Conservation (phyloP, 2,113 vertebrate species). For the Haplochromis burtoni region DNA sequence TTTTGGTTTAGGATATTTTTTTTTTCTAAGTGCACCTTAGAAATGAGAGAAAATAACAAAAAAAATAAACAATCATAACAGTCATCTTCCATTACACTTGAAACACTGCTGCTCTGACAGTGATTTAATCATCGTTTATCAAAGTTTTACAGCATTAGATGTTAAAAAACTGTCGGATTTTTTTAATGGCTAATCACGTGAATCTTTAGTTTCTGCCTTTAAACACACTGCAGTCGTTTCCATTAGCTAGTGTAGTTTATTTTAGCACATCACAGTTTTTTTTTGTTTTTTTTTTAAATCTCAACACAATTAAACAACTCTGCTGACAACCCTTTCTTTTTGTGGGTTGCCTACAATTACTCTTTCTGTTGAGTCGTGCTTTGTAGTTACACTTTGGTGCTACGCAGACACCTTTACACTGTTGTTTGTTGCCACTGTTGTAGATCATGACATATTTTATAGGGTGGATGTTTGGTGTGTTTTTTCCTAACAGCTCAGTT, state of each 20-base stretch:
- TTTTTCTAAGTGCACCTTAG: not conserved
- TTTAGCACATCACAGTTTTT: not conserved
- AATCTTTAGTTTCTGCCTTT: not conserved
- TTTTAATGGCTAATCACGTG: not conserved
- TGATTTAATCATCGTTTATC: not conserved
- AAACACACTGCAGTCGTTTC: not conserved
- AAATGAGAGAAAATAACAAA: not conserved
- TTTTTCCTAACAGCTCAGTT: not conserved
- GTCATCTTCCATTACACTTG: not conserved
- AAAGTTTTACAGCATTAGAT: not conserved
- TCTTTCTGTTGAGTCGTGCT: not conserved
- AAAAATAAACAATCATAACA: not conserved
- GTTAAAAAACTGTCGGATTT: not conserved
- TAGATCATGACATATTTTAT: slow-evolving; percentile 20
- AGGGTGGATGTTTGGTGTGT: not conserved
- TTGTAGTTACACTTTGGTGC: not conserved
- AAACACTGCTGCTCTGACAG: not conserved
- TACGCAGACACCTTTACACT: not conserved
- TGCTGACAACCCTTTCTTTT: not conserved
- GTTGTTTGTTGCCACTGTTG: not conserved
- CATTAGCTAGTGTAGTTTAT: not conserved
- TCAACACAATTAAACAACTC: not conserved
- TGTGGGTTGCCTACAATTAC: not conserved
- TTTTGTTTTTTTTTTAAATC: rapidly evolving
- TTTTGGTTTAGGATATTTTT: not conserved